Evolutionary conservation across 2,797 vertebrate genomes (phyloP).

Genomic region (Martes flavigula): DNA sequence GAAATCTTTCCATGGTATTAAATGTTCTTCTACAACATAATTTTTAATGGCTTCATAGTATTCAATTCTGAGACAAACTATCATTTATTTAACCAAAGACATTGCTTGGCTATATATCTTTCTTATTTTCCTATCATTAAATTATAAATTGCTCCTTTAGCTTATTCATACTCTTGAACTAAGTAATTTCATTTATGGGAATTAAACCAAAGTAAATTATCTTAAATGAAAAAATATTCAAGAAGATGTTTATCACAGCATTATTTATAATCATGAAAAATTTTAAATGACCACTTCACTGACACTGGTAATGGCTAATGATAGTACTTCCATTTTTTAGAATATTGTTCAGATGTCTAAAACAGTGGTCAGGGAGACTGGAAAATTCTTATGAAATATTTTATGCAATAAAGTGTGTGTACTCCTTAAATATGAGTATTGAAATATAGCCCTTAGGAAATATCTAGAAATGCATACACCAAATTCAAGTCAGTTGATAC

Average conservation of each 20-base stretch:
- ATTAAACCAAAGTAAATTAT: conserved; percentile 57
- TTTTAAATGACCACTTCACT: conserved; percentile 19
- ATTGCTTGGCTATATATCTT: conserved; percentile 41
- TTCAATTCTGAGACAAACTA: conserved; percentile 53
- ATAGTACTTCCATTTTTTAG: background rate
- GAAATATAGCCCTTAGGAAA: background rate
- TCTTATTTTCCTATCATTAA: conserved; percentile 68
- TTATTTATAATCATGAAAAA: conserved; percentile 58
- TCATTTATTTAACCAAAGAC: conserved; percentile 57
- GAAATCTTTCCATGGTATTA: conserved; percentile 41
- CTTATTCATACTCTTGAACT: conserved; percentile 5
- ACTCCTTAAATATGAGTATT: background rate
- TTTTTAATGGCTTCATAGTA: conserved; percentile 44
- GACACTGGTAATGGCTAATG: background rate
- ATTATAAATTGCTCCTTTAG: conserved; percentile 58
- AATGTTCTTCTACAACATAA: background rate
- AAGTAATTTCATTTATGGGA: conserved; percentile 52
- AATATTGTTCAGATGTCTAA: conserved; percentile 39
- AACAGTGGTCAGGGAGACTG: conserved; percentile 24
- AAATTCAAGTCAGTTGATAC: background rate
- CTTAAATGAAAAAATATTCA: conserved; percentile 20
- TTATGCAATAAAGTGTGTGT: background rate
- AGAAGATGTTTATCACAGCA: conserved; percentile 28
- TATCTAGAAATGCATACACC: background rate
- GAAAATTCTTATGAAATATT: conserved; percentile 17